Base-by-base conservation (phyloP, 2,888 invertebrate genomes). In the Coecobrya sp. region DNA sequence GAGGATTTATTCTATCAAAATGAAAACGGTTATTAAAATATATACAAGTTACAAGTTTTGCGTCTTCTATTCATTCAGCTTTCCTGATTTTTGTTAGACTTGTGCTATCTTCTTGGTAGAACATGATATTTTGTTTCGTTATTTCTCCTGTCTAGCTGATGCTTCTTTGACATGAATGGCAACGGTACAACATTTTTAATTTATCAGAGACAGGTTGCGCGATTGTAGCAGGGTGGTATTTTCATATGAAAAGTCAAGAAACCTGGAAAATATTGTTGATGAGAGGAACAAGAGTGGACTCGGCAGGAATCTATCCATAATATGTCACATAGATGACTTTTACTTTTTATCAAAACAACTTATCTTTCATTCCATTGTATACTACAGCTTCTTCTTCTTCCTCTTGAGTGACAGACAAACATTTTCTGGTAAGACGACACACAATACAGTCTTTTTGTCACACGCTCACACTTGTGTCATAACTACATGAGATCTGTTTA, bases 181-280 rank as follows among this genome's bases (percentile, higher is more conserved):
- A n/a, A 49, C 8, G 52, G 5, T 13, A 49, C 49, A 45, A 22
- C 13, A 59, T 84, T 84, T 84, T 84, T 84, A 84, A 84, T 84
- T 84, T 84, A 84, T 65, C 84, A 65, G 84, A 45, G 84, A 45
- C 62, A 84, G 62, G 62, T 65, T 65, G 25, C 13, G 22, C 30
- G 52, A 16, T 86, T 70, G 30, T 27, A 70, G 1, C 22, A 84
- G 49, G 70, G 70, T 82, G 89, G 82, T 52, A 81, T 79, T 81
- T 81, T 19, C 45, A 30, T 45, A 59, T 30, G 55, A 59, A 82
- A 89, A 70, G 70, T 82, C 19, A 88, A 42, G 62, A 88, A 86
- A 86, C 59, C 36, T 86, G 73, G 68, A 88, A 88, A 55, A 81
- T 55, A 81, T 89, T 82, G 76, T 16, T 89, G 82, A 89, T 82